Percentiles rank a stretch among this genome's conserved stretches.
phyloP scores from a whole-genome alignment of 2,888 invertebrate genomes.

The Trissoscelio sp. region DNA sequence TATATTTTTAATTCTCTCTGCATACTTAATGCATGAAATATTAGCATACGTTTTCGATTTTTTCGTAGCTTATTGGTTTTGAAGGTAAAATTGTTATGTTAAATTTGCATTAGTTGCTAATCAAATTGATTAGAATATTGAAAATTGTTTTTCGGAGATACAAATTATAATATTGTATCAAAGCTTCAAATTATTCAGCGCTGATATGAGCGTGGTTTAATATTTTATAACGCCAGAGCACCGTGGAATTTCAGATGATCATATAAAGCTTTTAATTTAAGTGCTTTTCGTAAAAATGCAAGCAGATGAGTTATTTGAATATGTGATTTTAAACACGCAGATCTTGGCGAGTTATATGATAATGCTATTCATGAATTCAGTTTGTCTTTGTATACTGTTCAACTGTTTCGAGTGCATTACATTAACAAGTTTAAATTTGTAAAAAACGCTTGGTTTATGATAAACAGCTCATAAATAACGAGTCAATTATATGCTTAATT shows the following conservation, averaged over 20 bases:
- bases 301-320: conserved; percentile 40
- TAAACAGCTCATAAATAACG: conserved; percentile 44
- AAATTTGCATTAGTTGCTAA: no score
- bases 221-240: conserved; percentile 17
- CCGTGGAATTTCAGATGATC: conserved; percentile 14
- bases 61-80: no score
- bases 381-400: conserved; percentile 37
- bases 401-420: conserved; percentile 31
- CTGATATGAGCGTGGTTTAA: conserved; percentile 11
- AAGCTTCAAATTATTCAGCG: conserved; percentile 16
- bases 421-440: conserved; percentile 32
- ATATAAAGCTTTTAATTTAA: conserved; percentile 39
- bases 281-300: conserved; percentile 34
- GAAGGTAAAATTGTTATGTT: no score
- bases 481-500: conserved; percentile 32
- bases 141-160: no score
- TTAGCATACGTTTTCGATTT: no score
- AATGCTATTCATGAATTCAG: conserved; percentile 50
- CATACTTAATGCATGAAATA: no score
- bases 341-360: conserved; percentile 17
- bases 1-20: no score
- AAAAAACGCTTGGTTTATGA: conserved; percentile 35
- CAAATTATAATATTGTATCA: background rate
- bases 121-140: no score
- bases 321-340: conserved; percentile 38